These are phyloP conservation scores for Malurus splendens DNA, from an alignment of 2,797 vertebrate genomes.

Conservation along the genomic window DNA sequence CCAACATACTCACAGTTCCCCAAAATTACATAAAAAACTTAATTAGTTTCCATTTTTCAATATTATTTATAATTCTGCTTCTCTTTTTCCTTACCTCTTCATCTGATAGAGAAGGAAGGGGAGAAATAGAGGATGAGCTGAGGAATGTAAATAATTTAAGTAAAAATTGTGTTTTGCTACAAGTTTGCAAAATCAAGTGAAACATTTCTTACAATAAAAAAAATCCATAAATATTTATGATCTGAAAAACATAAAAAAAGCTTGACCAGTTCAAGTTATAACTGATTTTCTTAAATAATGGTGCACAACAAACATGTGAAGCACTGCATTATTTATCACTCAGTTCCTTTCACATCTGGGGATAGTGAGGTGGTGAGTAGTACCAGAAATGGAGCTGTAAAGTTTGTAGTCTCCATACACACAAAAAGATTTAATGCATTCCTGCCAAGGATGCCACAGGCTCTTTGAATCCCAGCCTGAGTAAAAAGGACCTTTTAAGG, in stretches of 20 bases:
- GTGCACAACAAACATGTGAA: neutral
- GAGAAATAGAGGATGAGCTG: neutral
- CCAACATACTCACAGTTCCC: neutral
- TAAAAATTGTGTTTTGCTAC: neutral
- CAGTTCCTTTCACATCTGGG: neutral
- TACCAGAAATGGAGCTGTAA: neutral
- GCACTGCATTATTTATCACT: neutral
- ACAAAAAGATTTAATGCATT: neutral
- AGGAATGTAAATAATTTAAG: neutral
- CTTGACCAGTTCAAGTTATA: neutral
- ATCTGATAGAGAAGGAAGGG: neutral
- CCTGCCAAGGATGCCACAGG: neutral
- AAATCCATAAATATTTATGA: neutral
- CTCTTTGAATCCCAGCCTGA: neutral
- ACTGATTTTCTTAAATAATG: neutral
- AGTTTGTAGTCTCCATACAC: neutral
- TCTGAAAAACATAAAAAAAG: neutral
- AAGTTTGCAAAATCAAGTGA: neutral
- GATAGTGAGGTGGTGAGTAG: neutral
- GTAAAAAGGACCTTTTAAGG: neutral
- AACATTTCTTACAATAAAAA: neutral
- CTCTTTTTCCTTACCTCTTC: neutral
- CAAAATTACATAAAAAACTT: neutral
- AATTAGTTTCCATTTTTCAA: neutral
- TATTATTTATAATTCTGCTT: neutral